A percentile compares a stretch with the other conserved stretches of the same genome.
Conservation (phyloP, 2,888 invertebrate species). For the Stratiomys singularior region DNA sequence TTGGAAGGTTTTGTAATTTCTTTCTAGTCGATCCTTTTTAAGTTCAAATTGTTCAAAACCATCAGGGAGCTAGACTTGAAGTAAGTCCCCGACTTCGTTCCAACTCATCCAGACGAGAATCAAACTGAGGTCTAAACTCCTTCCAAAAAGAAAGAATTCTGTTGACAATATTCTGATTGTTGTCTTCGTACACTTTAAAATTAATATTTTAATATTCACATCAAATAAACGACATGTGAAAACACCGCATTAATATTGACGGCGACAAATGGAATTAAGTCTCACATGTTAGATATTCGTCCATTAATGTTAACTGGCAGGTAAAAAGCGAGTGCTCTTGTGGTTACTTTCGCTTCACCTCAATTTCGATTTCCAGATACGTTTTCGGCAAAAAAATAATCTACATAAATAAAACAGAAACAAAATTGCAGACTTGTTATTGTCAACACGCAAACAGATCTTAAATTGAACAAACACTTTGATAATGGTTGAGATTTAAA, state of each 20-base stretch:
- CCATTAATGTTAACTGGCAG: neutral
- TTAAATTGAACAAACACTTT: slow-evolving; percentile 21
- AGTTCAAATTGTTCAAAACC: too few relatives aligned
- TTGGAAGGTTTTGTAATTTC: too few relatives aligned
- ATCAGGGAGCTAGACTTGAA: too few relatives aligned
- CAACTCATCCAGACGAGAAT: too few relatives aligned
- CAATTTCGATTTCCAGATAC: neutral
- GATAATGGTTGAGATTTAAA: neutral
- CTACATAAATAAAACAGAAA: neutral
- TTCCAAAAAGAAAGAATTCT: too few relatives aligned
- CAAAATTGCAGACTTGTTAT: neutral
- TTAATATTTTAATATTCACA: slow-evolving; percentile 19
- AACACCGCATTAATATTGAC: slow-evolving; percentile 39
- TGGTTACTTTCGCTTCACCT: neutral
- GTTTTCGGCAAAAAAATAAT: neutral
- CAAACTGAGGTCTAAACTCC: too few relatives aligned
- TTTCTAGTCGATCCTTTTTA: too few relatives aligned
- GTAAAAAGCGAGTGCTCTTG: neutral
- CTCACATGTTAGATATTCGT: neutral
- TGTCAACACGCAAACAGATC: slow-evolving; percentile 11
- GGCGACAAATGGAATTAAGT: slow-evolving; percentile 33
- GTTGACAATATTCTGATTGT: too few relatives aligned
- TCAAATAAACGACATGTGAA: neutral
- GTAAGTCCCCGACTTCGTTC: too few relatives aligned
- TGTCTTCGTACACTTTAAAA: too few relatives aligned